Evolutionary conservation across 2,888 invertebrate genomes (phyloP), one percentile per base, ranked within the genome.

Genomic region (Zygogramma bicolorata): DNA sequence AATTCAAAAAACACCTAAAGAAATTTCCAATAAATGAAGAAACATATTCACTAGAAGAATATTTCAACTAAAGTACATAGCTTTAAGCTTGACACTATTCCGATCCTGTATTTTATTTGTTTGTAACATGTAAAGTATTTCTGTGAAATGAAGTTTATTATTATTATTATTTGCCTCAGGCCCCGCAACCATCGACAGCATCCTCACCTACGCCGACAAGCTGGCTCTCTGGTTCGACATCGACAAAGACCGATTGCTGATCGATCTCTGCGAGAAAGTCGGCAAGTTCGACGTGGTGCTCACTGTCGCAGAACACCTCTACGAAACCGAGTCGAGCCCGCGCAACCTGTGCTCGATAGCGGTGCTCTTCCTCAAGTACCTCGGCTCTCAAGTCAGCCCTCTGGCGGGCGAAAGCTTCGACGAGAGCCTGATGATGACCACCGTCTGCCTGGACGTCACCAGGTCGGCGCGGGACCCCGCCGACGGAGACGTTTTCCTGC

Each of bases 301-400:
- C 10, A 71, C 74, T 62, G 71, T 75, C 5, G 81, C 81, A 3
- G 73, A 79, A 69, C 68, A 77, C 59, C 70, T 83, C 1, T 75
- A 78, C 49, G 60, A 68, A 22, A 74, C 74, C 34, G 75, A 80
- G 18, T 70, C 73, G 10, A 61, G 74, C 58, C 58, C 79, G 0
- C 66, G 74, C 62, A 71, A 77, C 67, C 70, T 83, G 22, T 82
- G 81, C 66, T 53, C 78, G 18, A 74, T 81, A 40, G 81, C 81
- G 6, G 65, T 78, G 15, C 75, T 82, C 27, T 73, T 84, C 46
- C 63, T 85, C 59, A 78, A 80, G 72, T 79, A 79, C 69, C 60
- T 81, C 25, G 70, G 70, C 18, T 57, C 22, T 20, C 40, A 66
- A 22, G 66, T 62, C 40, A 40, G 61, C 1, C 10, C 40, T 8